Base-by-base conservation (phyloP, 2,888 invertebrate genomes). In the Junonia oenone region DNA sequence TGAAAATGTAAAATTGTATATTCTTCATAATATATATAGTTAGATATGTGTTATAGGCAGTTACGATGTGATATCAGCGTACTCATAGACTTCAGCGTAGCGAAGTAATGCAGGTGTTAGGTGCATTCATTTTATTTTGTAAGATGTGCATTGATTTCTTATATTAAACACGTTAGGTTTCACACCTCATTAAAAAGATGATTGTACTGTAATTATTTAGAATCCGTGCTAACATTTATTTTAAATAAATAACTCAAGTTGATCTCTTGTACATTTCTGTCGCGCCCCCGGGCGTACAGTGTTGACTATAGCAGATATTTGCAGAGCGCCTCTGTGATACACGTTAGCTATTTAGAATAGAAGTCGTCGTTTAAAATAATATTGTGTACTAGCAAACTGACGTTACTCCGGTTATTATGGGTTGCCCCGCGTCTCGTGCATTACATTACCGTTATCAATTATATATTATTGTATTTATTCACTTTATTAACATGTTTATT, bases 401-500 rank as follows among this genome's bases (percentile, higher is more conserved):
- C 73, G 71, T 76, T 75, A 70, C 62, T 60, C 65, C 19, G n/a
- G 15, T 52, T 59, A 61, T 63, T 72, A 62, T 80, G 68, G 72
- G 76, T 83, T 83, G 78, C 77, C 71, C 73, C 73, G 73, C 76
- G 68, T 81, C 74, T 78, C 76, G 72, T 76, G 73, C 81, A 78
- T 76, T 63, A 75, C 68, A 78, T 77, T 75, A 79, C 75, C 72
- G 75, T 80, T 78, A 78, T 71, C 69, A 66, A 82, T 78, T 75
- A 80, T 76, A 72, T 71, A 78, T 79, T 82, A 85, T 82, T 84
- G 83, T 88, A 88, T 84, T 82, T 80, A 88, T 86, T 87, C 88
- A 87, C 85, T 88, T 88, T 87, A 88, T 84, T 81, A 86, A 85
- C 81, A 88, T 89, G 87, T 89, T 90, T 90, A 89, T 88, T 90